Percentiles rank a stretch among this genome's conserved stretches.
phyloP scores from a whole-genome alignment of 2,113 vertebrate genomes.

The Cavia porcellus region DNA sequence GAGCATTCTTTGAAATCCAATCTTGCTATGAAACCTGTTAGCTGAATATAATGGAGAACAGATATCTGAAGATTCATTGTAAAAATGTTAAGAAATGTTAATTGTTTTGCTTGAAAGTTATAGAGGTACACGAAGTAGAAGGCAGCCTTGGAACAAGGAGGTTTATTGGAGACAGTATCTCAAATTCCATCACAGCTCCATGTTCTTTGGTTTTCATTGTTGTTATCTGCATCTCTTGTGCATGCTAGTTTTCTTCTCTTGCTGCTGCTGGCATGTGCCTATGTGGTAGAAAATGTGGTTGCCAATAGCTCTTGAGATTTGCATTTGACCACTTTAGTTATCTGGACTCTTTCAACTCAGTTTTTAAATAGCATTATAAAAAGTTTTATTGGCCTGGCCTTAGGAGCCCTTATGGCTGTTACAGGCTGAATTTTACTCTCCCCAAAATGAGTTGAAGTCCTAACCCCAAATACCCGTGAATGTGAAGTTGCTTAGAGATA shows the following conservation, averaged over 20 bases:
- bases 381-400: background rate
- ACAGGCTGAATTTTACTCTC: background rate
- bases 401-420: background rate
- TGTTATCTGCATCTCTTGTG: background rate
- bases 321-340: background rate
- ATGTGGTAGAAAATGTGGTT: background rate
- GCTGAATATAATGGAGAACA: background rate
- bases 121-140: background rate
- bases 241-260: background rate
- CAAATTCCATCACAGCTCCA: background rate
- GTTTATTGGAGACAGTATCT: background rate
- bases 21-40: background rate
- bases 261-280: background rate
- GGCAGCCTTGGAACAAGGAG: background rate
- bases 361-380: conserved; percentile 32
- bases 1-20: background rate
- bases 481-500: background rate
- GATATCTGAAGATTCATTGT: background rate
- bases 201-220: background rate
- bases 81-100: background rate
- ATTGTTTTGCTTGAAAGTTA: background rate
- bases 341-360: background rate
- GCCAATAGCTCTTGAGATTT: conserved; percentile 40
- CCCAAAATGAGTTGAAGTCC: background rate
- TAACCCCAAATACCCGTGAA: background rate